Conservation (phyloP, 1,140 invertebrate genomes). For the Cydia amplana region DNA sequence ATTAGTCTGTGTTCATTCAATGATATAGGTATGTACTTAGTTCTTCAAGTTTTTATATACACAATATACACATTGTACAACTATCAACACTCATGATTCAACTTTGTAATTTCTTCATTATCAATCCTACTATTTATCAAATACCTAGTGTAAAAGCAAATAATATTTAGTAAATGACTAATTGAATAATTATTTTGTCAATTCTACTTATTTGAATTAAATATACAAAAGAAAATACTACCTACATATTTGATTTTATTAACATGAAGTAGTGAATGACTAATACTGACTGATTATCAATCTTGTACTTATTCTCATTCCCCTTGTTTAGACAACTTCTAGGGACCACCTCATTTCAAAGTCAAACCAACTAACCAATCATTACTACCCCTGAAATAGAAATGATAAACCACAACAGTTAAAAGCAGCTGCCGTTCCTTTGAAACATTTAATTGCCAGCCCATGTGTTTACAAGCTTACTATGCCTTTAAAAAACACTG, state of each 20-base stretch:
- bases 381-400: conserved; percentile 25
- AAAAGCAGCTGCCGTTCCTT: conserved; percentile 29
- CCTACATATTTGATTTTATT: background rate
- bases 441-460: conserved; percentile 29
- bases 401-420: conserved; percentile 32
- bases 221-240: background rate
- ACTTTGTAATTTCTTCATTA: too few relatives aligned
- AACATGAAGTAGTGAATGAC: background rate
- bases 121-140: too few relatives aligned
- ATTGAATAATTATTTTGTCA: too few relatives aligned
- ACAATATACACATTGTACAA: too few relatives aligned
- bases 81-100: too few relatives aligned
- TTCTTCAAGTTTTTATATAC: too few relatives aligned
- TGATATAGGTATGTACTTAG: too few relatives aligned
- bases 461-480: conserved; percentile 29
- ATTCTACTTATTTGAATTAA: too few relatives aligned
- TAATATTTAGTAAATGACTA: too few relatives aligned
- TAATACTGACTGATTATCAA: conserved; percentile 1
- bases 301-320: background rate
- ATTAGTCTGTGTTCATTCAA: too few relatives aligned
- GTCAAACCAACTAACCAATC: conserved; percentile 23
- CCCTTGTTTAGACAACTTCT: conserved; percentile 19
- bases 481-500: conserved; percentile 28
- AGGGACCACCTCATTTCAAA: conserved; percentile 12
- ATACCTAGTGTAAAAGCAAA: too few relatives aligned